Evolutionary conservation across 2,888 invertebrate species (phyloP), one percentile per base, ranked within the genome.

Genomic region (Pollenia labialis): DNA sequence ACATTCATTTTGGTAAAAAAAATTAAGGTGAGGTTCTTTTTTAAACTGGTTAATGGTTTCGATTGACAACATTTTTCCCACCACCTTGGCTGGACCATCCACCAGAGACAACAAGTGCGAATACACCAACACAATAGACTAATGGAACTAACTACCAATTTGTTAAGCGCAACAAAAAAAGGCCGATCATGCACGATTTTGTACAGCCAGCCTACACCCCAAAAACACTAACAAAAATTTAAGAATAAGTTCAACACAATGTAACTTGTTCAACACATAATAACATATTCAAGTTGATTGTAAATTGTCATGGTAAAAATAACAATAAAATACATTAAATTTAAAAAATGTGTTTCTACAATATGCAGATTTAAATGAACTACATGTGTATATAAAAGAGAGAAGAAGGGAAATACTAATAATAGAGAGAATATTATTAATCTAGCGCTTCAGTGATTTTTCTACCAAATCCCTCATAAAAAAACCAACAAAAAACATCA

Each of bases 381-480:
- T 12, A 7, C 4, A 54, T 14, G 68, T 64, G 82, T 44, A 79
- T 56, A 44, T 23, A 40, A 40, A 8, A 44, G 14, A 46, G 66
- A 46, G 3, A 58, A 14, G 11, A 58, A 16, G 11, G 16, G 46
- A 7, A 4, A 46, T 10, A 56, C 23, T 23, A 2, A 23, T 23
- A 18, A 18, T 14, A 62, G 7, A 16, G 9, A 68, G 60, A 48
- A 64, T 75, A 60, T 72, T 76, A 12, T 56, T 56, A 71, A 83
- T 68, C 64, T 62, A 76, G 72, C 84, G 87, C 84, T 77, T 87
- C 87, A 84, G 87, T 87, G 84, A 87, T 81, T 81, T 80, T 84
- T 8, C 54, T 64, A 46, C 16, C 52, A 72, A 79, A 79, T 66
- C 14, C 42, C 12, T 46, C 23, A 23, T 23, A 62, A 69, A 64